phyloP scores from a whole-genome alignment of 1,140 invertebrate species.

The Drosophila tropicalis region DNA sequence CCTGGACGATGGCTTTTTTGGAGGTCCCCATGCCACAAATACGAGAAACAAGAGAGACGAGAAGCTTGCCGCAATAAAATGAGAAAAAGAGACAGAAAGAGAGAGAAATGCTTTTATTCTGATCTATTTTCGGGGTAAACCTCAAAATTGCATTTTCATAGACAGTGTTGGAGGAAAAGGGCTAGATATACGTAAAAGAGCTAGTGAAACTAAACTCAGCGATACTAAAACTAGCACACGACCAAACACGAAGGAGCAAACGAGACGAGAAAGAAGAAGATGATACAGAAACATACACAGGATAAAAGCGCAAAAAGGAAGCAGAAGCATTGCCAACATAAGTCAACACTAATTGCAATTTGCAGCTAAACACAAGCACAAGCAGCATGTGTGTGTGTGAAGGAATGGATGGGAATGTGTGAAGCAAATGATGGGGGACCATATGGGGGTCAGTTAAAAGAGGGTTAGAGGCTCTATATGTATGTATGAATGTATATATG shows the following conservation, averaged over 20 bases:
- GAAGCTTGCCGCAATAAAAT: slow-evolving; percentile 9
- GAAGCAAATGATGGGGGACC: too few species aligned
- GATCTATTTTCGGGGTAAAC: slow-evolving; percentile 21
- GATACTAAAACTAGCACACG: slow-evolving; percentile 35
- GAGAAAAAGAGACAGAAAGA: neutral
- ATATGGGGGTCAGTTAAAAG: neutral
- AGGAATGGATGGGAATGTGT: too few species aligned
- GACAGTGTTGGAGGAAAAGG: slow-evolving; percentile 27
- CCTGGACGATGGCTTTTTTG: slow-evolving; percentile 32
- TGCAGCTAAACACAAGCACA: slow-evolving; percentile 57
- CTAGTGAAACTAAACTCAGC: slow-evolving; percentile 30
- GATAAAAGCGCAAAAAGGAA: slow-evolving; percentile 19
- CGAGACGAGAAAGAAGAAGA: slow-evolving; percentile 11
- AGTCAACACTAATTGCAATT: slow-evolving; percentile 81
- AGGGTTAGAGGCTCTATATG: neutral
- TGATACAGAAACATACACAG: neutral
- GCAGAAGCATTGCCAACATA: slow-evolving; percentile 59
- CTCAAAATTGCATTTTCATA: slow-evolving; percentile 45
- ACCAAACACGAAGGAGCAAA: slow-evolving; percentile 37
- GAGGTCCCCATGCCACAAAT: slow-evolving; percentile 32
- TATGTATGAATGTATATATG: slow-evolving; percentile 28
- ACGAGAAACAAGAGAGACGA: slow-evolving; percentile 3
- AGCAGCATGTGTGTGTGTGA: slow-evolving; percentile 9
- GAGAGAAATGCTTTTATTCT: neutral
- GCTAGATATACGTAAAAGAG: slow-evolving; percentile 18